phyloP scores from a whole-genome alignment of 2,113 vertebrate species.

The Laticauda laticaudata region DNA sequence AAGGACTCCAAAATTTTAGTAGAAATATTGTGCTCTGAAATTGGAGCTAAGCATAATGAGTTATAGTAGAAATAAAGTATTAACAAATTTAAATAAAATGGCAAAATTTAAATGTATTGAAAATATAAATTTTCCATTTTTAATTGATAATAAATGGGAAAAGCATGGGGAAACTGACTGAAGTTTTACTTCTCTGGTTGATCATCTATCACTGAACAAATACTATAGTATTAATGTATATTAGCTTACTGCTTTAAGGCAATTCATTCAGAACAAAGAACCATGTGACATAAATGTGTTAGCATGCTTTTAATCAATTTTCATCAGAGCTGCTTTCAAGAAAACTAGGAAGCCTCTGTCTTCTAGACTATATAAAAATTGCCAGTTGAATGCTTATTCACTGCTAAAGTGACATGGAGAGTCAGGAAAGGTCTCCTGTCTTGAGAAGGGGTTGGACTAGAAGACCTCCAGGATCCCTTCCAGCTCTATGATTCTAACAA shows the following conservation, averaged over 20 bases:
- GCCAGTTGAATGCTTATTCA: not conserved
- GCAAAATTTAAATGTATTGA: not conserved
- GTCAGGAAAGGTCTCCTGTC: not conserved
- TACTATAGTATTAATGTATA: not conserved
- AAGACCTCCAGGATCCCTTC: not conserved
- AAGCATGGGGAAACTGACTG: not conserved
- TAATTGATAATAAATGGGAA: not conserved
- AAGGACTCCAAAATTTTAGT: not conserved
- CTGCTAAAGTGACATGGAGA: not conserved
- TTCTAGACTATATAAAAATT: not conserved
- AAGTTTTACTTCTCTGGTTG: not conserved
- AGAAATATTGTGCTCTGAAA: not conserved
- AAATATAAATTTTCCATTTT: not conserved
- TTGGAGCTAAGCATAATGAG: not conserved
- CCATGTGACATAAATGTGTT: not conserved
- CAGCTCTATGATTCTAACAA: not conserved
- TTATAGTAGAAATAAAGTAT: not conserved
- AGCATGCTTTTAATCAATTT: not conserved
- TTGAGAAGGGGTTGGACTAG: not conserved
- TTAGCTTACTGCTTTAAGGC: not conserved
- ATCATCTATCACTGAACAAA: not conserved
- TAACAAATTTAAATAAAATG: not conserved
- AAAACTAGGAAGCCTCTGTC: not conserved
- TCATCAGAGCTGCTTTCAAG: not conserved
- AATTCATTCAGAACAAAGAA: not conserved